These are phyloP conservation scores for Glaucomys volans DNA, from an alignment of 2,113 vertebrate species.

Conservation along the genomic window DNA sequence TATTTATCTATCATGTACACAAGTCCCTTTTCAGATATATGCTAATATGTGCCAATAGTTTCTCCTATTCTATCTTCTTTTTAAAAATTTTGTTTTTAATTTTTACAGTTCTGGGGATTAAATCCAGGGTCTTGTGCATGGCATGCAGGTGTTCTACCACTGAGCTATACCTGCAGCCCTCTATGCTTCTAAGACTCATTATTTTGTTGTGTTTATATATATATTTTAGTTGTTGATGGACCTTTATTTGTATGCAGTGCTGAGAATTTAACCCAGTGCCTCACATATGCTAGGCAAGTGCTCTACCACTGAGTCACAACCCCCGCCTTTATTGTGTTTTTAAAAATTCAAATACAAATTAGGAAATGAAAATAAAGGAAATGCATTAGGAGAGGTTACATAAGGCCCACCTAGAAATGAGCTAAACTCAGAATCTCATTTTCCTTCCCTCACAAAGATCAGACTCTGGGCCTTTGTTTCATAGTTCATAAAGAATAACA, in stretches of 20 bases:
- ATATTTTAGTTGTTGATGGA: too few relatives aligned
- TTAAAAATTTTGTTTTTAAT: neutral
- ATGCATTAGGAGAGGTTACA: neutral
- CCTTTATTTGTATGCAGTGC: too few relatives aligned
- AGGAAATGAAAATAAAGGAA: neutral
- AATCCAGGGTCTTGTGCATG: neutral
- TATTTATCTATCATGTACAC: neutral
- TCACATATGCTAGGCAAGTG: too few relatives aligned
- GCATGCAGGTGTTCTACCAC: neutral
- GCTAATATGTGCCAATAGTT: neutral
- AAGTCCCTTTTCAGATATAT: neutral
- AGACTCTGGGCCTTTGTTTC: neutral
- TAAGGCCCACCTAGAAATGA: neutral
- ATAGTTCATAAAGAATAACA: neutral
- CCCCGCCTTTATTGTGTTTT: neutral
- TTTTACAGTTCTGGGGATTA: neutral
- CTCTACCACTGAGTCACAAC: too few relatives aligned
- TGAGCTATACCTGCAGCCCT: neutral
- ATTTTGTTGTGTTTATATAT: neutral
- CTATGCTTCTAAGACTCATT: neutral
- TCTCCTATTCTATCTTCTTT: neutral
- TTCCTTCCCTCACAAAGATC: neutral
- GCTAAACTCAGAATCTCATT: conserved; percentile 9
- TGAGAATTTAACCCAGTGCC: too few relatives aligned
- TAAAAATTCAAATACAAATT: neutral